Evolutionary conservation across 2,797 vertebrate genomes (phyloP).

Genomic region (Austrolebias charrua): DNA sequence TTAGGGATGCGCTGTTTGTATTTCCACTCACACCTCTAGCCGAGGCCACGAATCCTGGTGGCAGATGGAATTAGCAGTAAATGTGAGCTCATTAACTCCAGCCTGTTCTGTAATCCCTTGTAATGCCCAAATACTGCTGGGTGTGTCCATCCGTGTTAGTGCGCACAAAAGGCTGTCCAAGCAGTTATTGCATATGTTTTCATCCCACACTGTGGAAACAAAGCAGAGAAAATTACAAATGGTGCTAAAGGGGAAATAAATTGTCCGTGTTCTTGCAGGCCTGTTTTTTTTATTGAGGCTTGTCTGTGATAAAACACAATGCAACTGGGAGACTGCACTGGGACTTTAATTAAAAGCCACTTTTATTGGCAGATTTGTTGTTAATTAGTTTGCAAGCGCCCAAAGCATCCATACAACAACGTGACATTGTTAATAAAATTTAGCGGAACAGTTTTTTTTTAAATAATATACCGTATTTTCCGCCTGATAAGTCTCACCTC

Average conservation of each 20-base stretch:
- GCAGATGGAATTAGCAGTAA: constrained; percentile 79
- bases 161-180: constrained; percentile 24
- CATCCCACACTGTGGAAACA: constrained; percentile 35
- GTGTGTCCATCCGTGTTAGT: constrained; percentile 28
- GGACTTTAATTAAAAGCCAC: constrained; percentile 55
- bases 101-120: constrained; percentile 72
- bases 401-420: constrained; percentile 21
- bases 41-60: constrained; percentile 59
- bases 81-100: constrained; percentile 77
- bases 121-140: constrained; percentile 68
- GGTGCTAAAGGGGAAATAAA: constrained; percentile 47
- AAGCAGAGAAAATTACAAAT: constrained; percentile 42
- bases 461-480: no score
- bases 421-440: constrained; percentile 14
- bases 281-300: constrained; percentile 44
- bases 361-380: constrained; percentile 48
- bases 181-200: constrained; percentile 38
- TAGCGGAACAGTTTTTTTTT: background rate
- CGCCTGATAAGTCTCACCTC: no score
- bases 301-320: constrained; percentile 46
- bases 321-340: constrained; percentile 31
- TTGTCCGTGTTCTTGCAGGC: constrained; percentile 25
- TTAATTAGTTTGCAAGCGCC: constrained; percentile 31
- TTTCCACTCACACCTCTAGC: constrained; percentile 24
- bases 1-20: constrained; percentile 51